A percentile compares a stretch with the other conserved stretches of the same genome.
Conservation (phyloP, 2,888 invertebrate genomes). For the Graphium colonna region DNA sequence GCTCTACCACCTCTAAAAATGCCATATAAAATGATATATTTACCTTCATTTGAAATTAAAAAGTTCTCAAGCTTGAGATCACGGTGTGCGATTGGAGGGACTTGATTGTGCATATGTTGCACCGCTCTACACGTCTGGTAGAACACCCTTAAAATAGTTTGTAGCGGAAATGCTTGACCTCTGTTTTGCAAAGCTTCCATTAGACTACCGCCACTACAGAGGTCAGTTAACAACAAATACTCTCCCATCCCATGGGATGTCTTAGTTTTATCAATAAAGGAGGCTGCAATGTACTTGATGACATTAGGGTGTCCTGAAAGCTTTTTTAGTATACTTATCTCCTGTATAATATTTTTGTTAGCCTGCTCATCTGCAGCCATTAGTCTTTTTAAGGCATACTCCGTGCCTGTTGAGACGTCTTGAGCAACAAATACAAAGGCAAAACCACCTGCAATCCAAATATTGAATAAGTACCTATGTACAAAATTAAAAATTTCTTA, state of each 20-base stretch:
- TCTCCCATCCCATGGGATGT: slow-evolving; percentile 92
- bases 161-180: slow-evolving; percentile 81
- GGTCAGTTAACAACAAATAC: slow-evolving; percentile 94
- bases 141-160: slow-evolving; percentile 89
- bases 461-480: neutral
- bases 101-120: slow-evolving; percentile 95
- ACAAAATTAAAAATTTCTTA: no score
- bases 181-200: slow-evolving; percentile 83
- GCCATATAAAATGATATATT: slow-evolving; percentile 24
- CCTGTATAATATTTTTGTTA: slow-evolving; percentile 88
- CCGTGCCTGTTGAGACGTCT: slow-evolving; percentile 90
- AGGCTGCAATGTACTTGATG: slow-evolving; percentile 92
- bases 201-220: slow-evolving; percentile 92
- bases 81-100: slow-evolving; percentile 95
- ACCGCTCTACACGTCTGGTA: slow-evolving; percentile 95
- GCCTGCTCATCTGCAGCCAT: slow-evolving; percentile 91
- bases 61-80: slow-evolving; percentile 99
- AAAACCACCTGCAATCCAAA: slow-evolving; percentile 90
- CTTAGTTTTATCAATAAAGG: slow-evolving; percentile 88
- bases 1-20: no score
- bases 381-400: slow-evolving; percentile 95
- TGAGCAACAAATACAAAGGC: slow-evolving; percentile 97
- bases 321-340: slow-evolving; percentile 91
- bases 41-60: slow-evolving; percentile 90
- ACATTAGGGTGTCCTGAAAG: slow-evolving; percentile 95